Base-by-base conservation (phyloP, 2,888 invertebrate genomes). In the Drosophila testacea region DNA sequence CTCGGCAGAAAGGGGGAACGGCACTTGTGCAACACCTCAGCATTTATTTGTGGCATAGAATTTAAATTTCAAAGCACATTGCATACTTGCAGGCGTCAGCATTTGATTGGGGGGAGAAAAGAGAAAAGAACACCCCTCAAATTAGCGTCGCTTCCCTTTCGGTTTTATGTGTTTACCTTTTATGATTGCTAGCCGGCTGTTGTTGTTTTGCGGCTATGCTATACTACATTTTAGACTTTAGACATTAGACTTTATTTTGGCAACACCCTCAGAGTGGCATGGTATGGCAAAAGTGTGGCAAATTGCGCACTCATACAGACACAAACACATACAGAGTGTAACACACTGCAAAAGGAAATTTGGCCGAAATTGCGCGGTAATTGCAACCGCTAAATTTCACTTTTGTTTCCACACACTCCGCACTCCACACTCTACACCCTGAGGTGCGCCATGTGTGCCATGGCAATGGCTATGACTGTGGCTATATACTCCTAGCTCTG, bases 371-470 rank as follows among this genome's bases (percentile, higher is more conserved):
- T 84, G 85, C 80, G 79, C 87, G 83, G 88, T 83, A 86, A 87
- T 88, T 88, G 87, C 86, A 82, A 77, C 83, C 83, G 83, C 87
- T 83, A 84, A 88, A 88, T 88, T 88, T 87, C 88, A 87, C 87
- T 88, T 88, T 88, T 88, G 77, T 77, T 79, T 65, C 51, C 56
- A 41, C 30, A 10, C 34, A 10, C 11, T 22, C 22, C 11, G 9
- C 55, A 42, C 44, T 9, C 30, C 34, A 0, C 44, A 44, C 27
- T n/a, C n/a, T 6, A 46, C 55, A 68, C 62, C 44, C 54, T 39
- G 47, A 57, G 57, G 28, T 57, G 54, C 47, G 57, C 48, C 56
- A 48, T 66, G 69, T 73, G 74, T 72, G 62, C 42, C 44, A 57
- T 42, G 75, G 55, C 69, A 59, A 65, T 69, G 51, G 46, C 50